These are phyloP conservation scores for Drosophila diplacantha DNA, from an alignment of 2,888 invertebrate genomes.

Conservation along the genomic window DNA sequence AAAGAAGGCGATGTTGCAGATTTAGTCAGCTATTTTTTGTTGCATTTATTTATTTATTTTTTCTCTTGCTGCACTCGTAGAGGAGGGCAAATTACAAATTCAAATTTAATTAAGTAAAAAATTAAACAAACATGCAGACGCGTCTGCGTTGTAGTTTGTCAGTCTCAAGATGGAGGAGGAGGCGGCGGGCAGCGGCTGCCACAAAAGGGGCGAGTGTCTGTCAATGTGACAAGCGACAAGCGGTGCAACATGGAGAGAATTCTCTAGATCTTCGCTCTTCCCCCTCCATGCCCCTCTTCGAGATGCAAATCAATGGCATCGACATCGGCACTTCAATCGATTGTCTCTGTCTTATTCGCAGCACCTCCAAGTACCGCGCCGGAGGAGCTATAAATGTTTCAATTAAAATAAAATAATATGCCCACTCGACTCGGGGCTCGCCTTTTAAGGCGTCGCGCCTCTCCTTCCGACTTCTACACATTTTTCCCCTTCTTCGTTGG, in stretches of 20 bases:
- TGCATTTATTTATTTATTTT: constrained; percentile 27
- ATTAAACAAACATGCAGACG: constrained; percentile 70
- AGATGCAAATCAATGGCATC: constrained; percentile 67
- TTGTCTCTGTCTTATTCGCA: constrained; percentile 41
- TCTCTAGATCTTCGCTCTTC: constrained; percentile 15
- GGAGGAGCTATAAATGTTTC: constrained; percentile 65
- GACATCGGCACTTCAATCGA: constrained; percentile 66
- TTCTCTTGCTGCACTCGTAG: constrained; percentile 47
- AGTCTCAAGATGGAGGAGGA: constrained; percentile 34
- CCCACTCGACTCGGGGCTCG: constrained; percentile 54
- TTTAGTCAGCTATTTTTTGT: constrained; percentile 48
- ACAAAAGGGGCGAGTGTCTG: constrained; percentile 43
- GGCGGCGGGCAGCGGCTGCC: constrained; percentile 1
- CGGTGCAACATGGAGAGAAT: constrained; percentile 61
- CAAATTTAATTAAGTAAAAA: constrained; percentile 72
- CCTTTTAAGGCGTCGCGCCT: constrained; percentile 56
- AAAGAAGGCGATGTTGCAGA: constrained; percentile 59
- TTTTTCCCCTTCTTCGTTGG: constrained; percentile 38
- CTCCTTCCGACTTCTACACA: constrained; percentile 34
- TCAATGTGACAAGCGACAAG: constrained; percentile 72
- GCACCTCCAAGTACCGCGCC: constrained; percentile 13
- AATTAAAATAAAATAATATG: constrained; percentile 65
- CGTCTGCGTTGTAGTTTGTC: constrained; percentile 66
- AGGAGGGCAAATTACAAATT: constrained; percentile 68
- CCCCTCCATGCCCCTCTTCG: background rate